A percentile compares a stretch with the other conserved stretches of the same genome.
Conservation (phyloP, 2,797 vertebrate species). For the Mormyrus proboscirostris region DNA sequence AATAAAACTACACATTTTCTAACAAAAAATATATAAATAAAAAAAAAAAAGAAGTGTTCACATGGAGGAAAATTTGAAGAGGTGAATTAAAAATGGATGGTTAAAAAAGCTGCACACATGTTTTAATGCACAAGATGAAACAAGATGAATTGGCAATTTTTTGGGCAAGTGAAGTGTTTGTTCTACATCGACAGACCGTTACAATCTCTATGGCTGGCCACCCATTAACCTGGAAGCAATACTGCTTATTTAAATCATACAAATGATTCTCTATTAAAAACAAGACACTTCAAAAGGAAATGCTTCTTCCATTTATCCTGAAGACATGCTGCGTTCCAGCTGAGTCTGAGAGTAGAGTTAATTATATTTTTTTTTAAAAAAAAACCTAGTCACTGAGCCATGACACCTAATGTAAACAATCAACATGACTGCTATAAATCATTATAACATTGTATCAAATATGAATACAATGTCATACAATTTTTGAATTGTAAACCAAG, state of each 20-base stretch:
- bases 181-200: neutral
- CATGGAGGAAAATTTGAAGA: neutral
- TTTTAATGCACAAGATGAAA: conserved; percentile 9
- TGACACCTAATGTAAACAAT: neutral
- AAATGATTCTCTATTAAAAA: neutral
- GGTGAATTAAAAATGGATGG: neutral
- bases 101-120: neutral
- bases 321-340: neutral
- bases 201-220: neutral
- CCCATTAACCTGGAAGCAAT: neutral
- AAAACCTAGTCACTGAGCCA: neutral
- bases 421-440: neutral
- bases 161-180: neutral
- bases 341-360: neutral
- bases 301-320: neutral
- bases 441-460: neutral
- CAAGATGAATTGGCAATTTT: neutral
- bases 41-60: neutral
- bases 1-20: too few relatives aligned
- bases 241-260: neutral
- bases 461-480: neutral
- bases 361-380: neutral
- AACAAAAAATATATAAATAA: too few relatives aligned
- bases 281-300: neutral
- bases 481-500: neutral